Base-by-base conservation (phyloP, 2,797 vertebrate species). In the Zenarchopterus dispar region DNA sequence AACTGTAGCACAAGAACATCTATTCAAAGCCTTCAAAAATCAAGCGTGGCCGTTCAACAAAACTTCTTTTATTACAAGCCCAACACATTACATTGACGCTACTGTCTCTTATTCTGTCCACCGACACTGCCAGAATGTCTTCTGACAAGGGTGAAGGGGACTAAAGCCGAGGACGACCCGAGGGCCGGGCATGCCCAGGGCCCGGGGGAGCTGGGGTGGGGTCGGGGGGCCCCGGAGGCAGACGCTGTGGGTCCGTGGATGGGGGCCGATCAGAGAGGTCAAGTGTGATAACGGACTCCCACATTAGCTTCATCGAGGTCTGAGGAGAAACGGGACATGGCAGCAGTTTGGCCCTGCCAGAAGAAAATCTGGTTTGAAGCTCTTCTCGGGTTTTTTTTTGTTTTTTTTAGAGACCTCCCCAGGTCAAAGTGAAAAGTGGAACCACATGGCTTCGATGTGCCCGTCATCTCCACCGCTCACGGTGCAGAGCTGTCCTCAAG, bases 271-370 rank as follows among this genome's bases (percentile, higher is more conserved):
- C 60, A 54, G 46, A 69, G 61, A 66, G 63, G 21, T 24, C 8
- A 48, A 60, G 75, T 81, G 88, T 75, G 81, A 84, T 84, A 86
- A 90, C 88, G 75, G 81, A 90, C 88, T 89, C 80, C 80, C 78
- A 88, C 82, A 88, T 90, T 84, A 77, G 71, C 68, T 77, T 77
- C 70, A 74, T 91, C 79, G 88, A 68, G 74, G 67, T 66, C 70
- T 54, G 67, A 77, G 61, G 68, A 86, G 77, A 82, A 90, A 90
- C 82, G 69, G 52, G 77, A 88, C 75, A 59, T 88, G 90, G 87
- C 91, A 86, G 84, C 66, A 53, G 76, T 56, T 89, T 87, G 89
- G 87, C 85, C 72, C 11, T 13, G 59, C 51, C 64, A 80, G 82
- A 50, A 73, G 79, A 80, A 77, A 80, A 88, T 86, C 72, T 74